Conservation (phyloP, 2,797 vertebrate genomes). For the Pempheris klunzingeri region DNA sequence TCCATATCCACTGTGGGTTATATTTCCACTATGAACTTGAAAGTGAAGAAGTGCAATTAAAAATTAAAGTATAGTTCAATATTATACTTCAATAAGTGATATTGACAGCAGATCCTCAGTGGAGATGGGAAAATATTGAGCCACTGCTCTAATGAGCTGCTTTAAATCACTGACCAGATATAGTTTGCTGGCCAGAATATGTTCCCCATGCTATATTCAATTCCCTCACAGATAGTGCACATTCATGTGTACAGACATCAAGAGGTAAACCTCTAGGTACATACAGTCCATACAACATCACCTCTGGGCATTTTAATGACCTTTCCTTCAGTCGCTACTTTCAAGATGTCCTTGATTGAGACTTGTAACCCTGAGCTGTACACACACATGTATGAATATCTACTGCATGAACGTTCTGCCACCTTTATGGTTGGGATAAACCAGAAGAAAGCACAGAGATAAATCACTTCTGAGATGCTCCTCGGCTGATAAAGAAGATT, state of each 20-base stretch:
- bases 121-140: conserved; percentile 2
- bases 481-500: not conserved
- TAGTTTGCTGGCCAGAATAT: not conserved
- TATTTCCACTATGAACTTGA: not conserved
- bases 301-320: not conserved
- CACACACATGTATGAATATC: too few species aligned
- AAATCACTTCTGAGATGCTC: too few species aligned
- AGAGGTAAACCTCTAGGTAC: not conserved
- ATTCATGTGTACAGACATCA: not conserved
- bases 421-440: not conserved
- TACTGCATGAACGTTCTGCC: not conserved
- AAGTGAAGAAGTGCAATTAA: not conserved
- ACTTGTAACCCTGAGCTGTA: not conserved
- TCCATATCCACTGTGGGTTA: not conserved
- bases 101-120: not conserved
- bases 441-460: too few species aligned
- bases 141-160: conserved; percentile 22
- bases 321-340: not conserved
- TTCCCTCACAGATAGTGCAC: not conserved
- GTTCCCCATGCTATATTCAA: not conserved
- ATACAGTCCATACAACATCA: not conserved
- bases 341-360: conserved; percentile 5
- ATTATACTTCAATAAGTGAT: not conserved
- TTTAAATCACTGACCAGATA: not conserved
- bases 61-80: not conserved